Conservation (phyloP, 2,797 vertebrate species). For the Anomalospiza imberbis region DNA sequence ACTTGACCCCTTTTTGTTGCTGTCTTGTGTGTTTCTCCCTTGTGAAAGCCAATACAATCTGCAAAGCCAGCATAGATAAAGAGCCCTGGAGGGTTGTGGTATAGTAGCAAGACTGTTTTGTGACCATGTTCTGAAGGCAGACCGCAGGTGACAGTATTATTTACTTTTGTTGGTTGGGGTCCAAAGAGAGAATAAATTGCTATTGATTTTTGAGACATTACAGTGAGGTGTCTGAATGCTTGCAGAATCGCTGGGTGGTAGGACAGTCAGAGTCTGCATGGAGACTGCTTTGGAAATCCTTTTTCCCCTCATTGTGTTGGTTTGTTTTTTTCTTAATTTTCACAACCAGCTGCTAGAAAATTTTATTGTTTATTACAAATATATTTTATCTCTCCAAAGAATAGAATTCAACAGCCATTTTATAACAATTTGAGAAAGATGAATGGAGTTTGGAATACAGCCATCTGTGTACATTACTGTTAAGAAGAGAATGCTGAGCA, state of each 20-base stretch:
- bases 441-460: neutral
- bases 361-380: slow-evolving; percentile 36
- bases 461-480: neutral
- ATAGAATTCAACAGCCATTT: slow-evolving; percentile 2
- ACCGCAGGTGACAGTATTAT: slow-evolving; percentile 83
- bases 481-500: neutral
- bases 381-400: neutral
- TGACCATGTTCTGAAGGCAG: slow-evolving; percentile 73
- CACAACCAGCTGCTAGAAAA: slow-evolving; percentile 32
- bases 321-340: neutral
- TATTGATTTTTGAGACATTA: slow-evolving; percentile 85
- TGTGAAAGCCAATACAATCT: slow-evolving; percentile 41
- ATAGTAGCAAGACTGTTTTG: slow-evolving; percentile 63
- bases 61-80: slow-evolving; percentile 54
- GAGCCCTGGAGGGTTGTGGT: slow-evolving; percentile 41
- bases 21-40: slow-evolving; percentile 40
- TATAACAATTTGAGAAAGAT: neutral
- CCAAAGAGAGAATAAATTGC: slow-evolving; percentile 87
- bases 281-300: slow-evolving; percentile 49
- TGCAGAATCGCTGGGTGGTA: slow-evolving; percentile 72
- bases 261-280: slow-evolving; percentile 17
- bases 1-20: slow-evolving; percentile 34
- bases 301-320: slow-evolving; percentile 34
- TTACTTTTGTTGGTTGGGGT: slow-evolving; percentile 84
- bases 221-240: slow-evolving; percentile 76